Evolutionary conservation across 2,113 vertebrate genomes (phyloP).

Genomic region (Nannospalax galili): DNA sequence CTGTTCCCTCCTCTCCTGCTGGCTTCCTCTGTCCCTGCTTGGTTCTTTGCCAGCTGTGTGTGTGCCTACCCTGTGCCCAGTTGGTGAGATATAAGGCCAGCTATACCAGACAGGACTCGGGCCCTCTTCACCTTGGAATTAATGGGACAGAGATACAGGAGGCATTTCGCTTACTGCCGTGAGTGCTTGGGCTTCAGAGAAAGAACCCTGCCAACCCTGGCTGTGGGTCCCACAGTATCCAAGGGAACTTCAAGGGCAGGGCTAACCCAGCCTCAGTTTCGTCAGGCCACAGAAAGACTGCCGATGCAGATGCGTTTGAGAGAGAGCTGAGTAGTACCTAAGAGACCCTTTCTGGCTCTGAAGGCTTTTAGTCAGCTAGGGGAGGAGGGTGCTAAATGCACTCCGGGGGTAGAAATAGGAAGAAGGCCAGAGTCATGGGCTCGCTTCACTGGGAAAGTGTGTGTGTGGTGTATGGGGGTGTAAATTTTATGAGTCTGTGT

Average conservation of each 20-base stretch:
- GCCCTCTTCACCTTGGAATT: slow-evolving; percentile 34
- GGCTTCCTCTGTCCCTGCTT: not conserved
- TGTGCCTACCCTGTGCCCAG: rapidly evolving
- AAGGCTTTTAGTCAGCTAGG: not conserved
- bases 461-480: not conserved
- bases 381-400: not conserved
- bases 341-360: not conserved
- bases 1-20: rapidly evolving
- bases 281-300: not conserved
- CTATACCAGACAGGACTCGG: not conserved
- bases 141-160: slow-evolving; percentile 59
- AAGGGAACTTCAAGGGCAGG: not conserved
- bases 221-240: not conserved
- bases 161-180: not conserved
- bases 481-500: not conserved
- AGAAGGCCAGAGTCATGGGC: not conserved
- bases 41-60: too few species aligned
- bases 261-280: not conserved
- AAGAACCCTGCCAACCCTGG: not conserved
- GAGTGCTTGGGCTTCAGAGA: not conserved
- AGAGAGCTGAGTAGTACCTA: not conserved
- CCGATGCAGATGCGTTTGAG: not conserved
- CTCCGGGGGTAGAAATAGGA: not conserved
- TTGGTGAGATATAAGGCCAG: not conserved
- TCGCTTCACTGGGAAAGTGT: not conserved